Evolutionary conservation across 2,797 vertebrate species (phyloP).

Genomic region (Cuculus canorus): DNA sequence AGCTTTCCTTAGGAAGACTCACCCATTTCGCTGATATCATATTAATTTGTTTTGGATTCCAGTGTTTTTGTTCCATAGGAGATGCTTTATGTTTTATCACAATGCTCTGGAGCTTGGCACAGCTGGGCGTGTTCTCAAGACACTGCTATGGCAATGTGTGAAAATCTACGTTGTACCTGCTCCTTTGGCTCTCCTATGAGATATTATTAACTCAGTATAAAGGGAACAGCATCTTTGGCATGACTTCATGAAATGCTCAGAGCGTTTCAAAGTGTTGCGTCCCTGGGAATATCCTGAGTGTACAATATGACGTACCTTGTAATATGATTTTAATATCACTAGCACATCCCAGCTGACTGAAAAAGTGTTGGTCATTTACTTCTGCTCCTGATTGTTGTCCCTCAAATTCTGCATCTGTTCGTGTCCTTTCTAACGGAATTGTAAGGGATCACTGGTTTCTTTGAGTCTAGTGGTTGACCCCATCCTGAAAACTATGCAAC

Average conservation of each 20-base stretch:
- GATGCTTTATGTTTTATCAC: neutral
- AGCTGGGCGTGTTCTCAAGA: neutral
- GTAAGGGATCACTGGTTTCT: neutral
- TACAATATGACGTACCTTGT: neutral
- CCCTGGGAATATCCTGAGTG: neutral
- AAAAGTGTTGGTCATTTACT: neutral
- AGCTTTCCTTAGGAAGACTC: neutral
- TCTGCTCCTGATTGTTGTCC: neutral
- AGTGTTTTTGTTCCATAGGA: neutral
- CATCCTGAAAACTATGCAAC: neutral
- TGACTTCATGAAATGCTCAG: neutral
- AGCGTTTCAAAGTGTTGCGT: neutral
- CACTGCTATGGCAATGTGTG: neutral
- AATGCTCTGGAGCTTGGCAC: neutral
- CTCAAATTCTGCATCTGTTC: neutral
- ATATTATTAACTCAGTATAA: neutral
- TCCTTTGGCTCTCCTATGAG: neutral
- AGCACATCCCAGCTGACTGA: neutral
- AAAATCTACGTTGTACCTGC: neutral
- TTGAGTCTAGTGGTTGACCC: neutral
- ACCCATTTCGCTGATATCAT: neutral
- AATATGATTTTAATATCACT: neutral
- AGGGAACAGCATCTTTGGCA: neutral
- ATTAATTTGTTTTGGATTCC: neutral
- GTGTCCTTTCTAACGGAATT: neutral